Evolutionary conservation across 2,113 vertebrate species (phyloP).

Genomic region (Gymnobelideus leadbeateri): DNA sequence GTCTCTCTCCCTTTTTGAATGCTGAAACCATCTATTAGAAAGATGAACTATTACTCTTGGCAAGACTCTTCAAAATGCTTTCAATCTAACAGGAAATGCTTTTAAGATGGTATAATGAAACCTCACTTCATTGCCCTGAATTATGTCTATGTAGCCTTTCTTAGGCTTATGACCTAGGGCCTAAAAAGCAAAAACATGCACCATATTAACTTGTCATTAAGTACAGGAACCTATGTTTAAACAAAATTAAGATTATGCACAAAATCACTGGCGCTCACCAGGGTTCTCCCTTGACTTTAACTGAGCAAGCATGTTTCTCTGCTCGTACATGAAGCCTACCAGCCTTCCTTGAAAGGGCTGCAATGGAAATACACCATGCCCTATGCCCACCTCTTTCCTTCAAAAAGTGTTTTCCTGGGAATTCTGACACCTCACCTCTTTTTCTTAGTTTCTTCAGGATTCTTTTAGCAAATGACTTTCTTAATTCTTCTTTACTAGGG

Average conservation of each 20-base stretch:
- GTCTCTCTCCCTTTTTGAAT: conserved; percentile 13
- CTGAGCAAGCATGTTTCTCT: conserved; percentile 29
- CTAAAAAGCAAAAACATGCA: conserved; percentile 11
- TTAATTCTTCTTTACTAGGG: not conserved
- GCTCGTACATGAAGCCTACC: not conserved
- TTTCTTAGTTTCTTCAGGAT: not conserved
- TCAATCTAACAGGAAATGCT: not conserved
- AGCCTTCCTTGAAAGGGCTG: conserved; percentile 6
- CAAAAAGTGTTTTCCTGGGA: not conserved
- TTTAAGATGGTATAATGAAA: conserved; percentile 1
- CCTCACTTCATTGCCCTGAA: not conserved
- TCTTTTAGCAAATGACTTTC: not conserved
- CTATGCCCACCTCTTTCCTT: not conserved
- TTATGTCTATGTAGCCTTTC: not conserved
- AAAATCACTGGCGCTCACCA: not conserved
- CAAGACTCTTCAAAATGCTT: conserved; percentile 3
- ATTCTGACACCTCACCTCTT: not conserved
- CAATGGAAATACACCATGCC: not conserved
- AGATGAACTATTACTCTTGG: conserved; percentile 15
- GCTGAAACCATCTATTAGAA: conserved; percentile 22
- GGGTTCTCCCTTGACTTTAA: not conserved
- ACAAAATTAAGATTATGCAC: not conserved
- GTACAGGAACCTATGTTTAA: not conserved
- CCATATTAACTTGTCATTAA: not conserved
- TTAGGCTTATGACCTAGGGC: not conserved